Conservation (phyloP, 53 echinoderm and acorn worm genomes). For the Zoroaster sp. region DNA sequence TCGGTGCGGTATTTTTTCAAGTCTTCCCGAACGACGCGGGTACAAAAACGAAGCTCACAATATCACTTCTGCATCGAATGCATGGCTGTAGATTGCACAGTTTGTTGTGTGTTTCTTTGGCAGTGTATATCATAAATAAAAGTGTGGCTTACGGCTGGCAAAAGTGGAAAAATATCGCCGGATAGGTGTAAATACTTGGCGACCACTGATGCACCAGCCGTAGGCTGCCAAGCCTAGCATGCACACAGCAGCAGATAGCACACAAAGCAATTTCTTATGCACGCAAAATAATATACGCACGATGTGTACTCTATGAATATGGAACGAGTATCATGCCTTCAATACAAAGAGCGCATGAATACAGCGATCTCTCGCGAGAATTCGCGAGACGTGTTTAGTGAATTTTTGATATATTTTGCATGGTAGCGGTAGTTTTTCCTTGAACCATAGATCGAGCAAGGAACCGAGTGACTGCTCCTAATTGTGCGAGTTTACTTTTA, state of each 20-base stretch:
- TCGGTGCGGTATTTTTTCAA: background rate
- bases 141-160: slow-evolving; percentile 46
- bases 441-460: background rate
- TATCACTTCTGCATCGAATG: slow-evolving; percentile 25
- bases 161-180: slow-evolving; percentile 56
- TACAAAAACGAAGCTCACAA: slow-evolving; percentile 7
- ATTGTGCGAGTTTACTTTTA: too few species aligned
- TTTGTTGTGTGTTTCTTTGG: background rate
- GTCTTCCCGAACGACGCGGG: slow-evolving; percentile 2
- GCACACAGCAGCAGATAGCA: background rate
- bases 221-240: slow-evolving; percentile 54
- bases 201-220: slow-evolving; percentile 59
- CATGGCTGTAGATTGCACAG: slow-evolving; percentile 43
- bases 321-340: slow-evolving; percentile 4
- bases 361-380: slow-evolving; percentile 37
- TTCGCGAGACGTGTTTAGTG: slow-evolving; percentile 8
- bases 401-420: too few species aligned
- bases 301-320: slow-evolving; percentile 46
- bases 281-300: slow-evolving; percentile 50
- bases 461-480: too few species aligned
- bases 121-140: slow-evolving; percentile 10
- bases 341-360: slow-evolving; percentile 46
- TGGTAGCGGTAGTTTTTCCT: background rate
- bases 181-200: slow-evolving; percentile 45
- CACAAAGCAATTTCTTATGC: slow-evolving; percentile 63